Conservation (phyloP, 2,888 invertebrate genomes). For the Macrosoma leucophasiata region DNA sequence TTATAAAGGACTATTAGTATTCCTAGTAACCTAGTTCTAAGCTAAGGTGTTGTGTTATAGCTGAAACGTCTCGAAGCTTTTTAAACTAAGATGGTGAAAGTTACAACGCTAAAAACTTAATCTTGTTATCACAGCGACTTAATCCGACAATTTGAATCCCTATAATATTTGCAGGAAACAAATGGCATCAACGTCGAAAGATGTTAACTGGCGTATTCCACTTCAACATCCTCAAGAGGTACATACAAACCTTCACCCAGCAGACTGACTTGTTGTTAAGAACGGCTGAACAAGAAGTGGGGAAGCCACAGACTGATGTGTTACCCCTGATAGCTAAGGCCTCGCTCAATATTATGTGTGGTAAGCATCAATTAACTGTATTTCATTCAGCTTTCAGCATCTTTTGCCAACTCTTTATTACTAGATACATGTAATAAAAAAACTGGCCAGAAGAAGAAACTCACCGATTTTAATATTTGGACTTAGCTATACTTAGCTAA, state of each 20-base stretch:
- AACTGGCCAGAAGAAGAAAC: too few relatives aligned
- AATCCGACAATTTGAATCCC: too few relatives aligned
- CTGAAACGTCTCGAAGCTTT: too few relatives aligned
- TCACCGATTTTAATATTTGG: too few relatives aligned
- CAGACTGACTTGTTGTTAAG: constrained; percentile 39
- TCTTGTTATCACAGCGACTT: too few relatives aligned
- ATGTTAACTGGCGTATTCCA: constrained; percentile 65
- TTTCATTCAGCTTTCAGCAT: neutral
- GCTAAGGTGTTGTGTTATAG: neutral
- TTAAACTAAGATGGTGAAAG: too few relatives aligned
- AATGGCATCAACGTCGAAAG: constrained; percentile 59
- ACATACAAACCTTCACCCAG: constrained; percentile 42
- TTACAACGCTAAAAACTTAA: too few relatives aligned
- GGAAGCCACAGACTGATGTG: constrained; percentile 10
- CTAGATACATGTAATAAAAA: neutral
- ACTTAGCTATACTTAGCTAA: too few relatives aligned
- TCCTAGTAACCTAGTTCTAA: neutral
- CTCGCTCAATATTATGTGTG: constrained; percentile 19
- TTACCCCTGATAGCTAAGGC: constrained; percentile 2
- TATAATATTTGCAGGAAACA: constrained; percentile 18
- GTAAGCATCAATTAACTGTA: constrained; percentile 20
- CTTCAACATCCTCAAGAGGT: constrained; percentile 54
- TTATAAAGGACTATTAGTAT: too few relatives aligned
- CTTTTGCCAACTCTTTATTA: neutral
- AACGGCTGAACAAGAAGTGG: constrained; percentile 22